These are phyloP conservation scores for Creontiades dilutus DNA, from an alignment of 2,888 invertebrate genomes.

Conservation along the genomic window DNA sequence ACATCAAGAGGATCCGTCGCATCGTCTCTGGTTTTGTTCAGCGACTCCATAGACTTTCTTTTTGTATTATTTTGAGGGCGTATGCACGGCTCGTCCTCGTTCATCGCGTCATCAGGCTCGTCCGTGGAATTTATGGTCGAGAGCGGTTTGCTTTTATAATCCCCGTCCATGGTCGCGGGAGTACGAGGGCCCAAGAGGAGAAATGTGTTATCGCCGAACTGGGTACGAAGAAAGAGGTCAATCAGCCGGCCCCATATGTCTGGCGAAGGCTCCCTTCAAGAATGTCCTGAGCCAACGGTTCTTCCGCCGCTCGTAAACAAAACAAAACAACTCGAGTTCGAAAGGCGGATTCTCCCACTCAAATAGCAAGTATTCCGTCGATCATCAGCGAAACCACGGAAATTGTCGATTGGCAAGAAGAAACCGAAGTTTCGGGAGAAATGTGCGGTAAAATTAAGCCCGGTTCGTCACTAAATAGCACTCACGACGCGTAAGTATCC, in stretches of 20 bases:
- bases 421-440: background rate
- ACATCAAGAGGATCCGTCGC: conserved; percentile 64
- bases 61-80: conserved; percentile 65
- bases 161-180: conserved; percentile 62
- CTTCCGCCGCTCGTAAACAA: conserved; percentile 33
- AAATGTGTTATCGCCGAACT: background rate
- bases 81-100: conserved; percentile 71
- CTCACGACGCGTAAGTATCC: background rate
- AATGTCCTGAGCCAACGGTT: conserved; percentile 55
- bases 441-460: background rate
- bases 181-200: background rate
- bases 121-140: conserved; percentile 71
- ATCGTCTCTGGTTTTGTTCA: conserved; percentile 70
- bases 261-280: conserved; percentile 45
- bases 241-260: conserved; percentile 57
- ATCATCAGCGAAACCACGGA: background rate
- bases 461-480: conserved; percentile 1
- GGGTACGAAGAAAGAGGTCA: background rate
- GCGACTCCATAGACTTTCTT: conserved; percentile 70
- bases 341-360: background rate
- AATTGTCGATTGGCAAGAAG: background rate
- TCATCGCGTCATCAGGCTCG: conserved; percentile 71
- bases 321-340: background rate
- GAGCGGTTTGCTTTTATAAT: conserved; percentile 60
- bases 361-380: background rate